Percentiles rank a stretch among this genome's conserved stretches.
Evolutionary conservation across 1,140 invertebrate species (phyloP).

Genomic region (Druon quercuslanigerum): DNA sequence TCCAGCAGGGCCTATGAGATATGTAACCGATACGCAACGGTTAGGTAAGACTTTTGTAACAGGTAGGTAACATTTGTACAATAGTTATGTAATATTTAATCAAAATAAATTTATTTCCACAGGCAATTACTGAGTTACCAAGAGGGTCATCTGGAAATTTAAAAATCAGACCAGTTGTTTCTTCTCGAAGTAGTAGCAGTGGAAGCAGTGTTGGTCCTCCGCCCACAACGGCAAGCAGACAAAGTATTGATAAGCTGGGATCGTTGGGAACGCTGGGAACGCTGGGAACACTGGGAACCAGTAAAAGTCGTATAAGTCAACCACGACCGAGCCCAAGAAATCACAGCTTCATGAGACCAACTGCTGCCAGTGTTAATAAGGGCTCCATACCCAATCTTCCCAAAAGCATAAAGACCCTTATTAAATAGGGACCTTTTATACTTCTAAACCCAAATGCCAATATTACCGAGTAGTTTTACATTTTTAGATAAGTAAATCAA

Average conservation of each 20-base stretch:
- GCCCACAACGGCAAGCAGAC: conserved; percentile 41
- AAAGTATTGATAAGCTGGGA: conserved; percentile 41
- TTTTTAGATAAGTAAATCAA: conserved; percentile 24
- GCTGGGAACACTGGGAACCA: conserved; percentile 4
- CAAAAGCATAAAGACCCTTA: conserved; percentile 68
- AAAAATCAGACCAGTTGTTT: conserved; percentile 68
- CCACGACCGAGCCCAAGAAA: conserved; percentile 61
- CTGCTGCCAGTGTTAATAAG: conserved; percentile 79
- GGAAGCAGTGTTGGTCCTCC: conserved; percentile 79
- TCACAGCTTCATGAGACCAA: conserved; percentile 80
- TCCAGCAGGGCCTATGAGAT: too few relatives aligned
- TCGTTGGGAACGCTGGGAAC: background rate
- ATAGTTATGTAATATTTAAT: background rate
- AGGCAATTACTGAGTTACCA: conserved; percentile 42
- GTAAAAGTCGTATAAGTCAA: conserved; percentile 61
- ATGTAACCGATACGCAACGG: too few relatives aligned
- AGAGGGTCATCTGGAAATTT: conserved; percentile 4
- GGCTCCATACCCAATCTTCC: conserved; percentile 74
- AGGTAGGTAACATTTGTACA: too few relatives aligned
- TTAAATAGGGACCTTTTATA: conserved; percentile 55
- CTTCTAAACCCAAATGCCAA: conserved; percentile 24
- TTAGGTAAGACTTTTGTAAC: too few relatives aligned
- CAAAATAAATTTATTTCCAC: background rate
- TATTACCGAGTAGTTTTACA: conserved; percentile 47
- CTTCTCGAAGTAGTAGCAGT: conserved; percentile 81